Evolutionary conservation across 2,113 vertebrate species (phyloP), one percentile per base, ranked within the genome.

Genomic region (Stercorarius parasiticus): DNA sequence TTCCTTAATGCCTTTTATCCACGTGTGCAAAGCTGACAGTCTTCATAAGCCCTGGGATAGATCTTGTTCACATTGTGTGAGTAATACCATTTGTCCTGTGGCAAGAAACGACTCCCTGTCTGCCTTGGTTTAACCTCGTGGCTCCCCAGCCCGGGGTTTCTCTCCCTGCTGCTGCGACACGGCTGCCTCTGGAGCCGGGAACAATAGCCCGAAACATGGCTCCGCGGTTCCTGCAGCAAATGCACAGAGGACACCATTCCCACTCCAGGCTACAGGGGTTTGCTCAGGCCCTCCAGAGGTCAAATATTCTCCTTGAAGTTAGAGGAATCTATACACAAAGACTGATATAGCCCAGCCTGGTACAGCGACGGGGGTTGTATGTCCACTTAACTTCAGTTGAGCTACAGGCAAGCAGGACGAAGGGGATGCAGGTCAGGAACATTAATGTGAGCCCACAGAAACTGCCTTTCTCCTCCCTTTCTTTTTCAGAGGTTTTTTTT

Each of bases 121-220:
- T 55, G 49, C 88, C 70, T 27, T 5, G 0, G 36, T 69, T 56
- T 49, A 61, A 74, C 62, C 58, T 47, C 13, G 3, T 19, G 45
- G 52, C 26, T 45, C 52, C 25, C 43, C 8, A 2, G 2, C 27
- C 29, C 0, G 0, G 36, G 8, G 2, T 15, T n/a, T 19, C 55
- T 58, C 43, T 34, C 4, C 4, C 64, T n/a, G 36, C 19, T 86
- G 32, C 77, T 88, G 82, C 34, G 43, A 6, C 3, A 6, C 43
- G 47, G 53, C 59, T 0, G 0, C 30, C 45, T 40, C 65, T 25
- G 16, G 42, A 70, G 32, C 13, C 3, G 20, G 49, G 47, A 87
- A 59, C 19, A 21, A 30, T 8, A 53, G 79, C 45, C 52, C 7
- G 5, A 53, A 79, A 62, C 11, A 26, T 17, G 32, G 78, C 69